Evolutionary conservation across 2,888 invertebrate genomes (phyloP), one percentile per base, ranked within the genome.

Genomic region (Ariolimax columbianus): DNA sequence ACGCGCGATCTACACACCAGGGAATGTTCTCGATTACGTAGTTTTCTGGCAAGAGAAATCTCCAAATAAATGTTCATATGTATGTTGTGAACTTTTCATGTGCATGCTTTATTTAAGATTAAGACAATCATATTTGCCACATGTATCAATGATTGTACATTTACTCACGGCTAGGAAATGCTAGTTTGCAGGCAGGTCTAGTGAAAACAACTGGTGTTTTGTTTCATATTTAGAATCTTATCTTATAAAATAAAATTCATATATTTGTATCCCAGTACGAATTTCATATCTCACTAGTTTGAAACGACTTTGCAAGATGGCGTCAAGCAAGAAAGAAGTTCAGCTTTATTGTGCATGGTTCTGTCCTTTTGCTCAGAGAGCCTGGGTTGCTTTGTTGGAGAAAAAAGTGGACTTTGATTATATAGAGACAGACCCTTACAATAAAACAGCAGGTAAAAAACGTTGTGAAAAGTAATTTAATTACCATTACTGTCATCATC

Each of bases 321-420:
- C 66, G n/a, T 43, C 47, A n/a, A 30, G 40, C 30, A 77, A 47
- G 33, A 77, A 77, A 33, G 77, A 43, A 19, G 77, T 87, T 7
- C 83, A 89, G 51, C 82, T 91, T 0, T 91, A 89, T 82, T 86
- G 87, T 77, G 86, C 91, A 17, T 91, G 92, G 92, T 90, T 89
- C 85, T 92, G 91, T 85, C 92, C 92, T 9, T 92, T 91, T 87
- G 91, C 90, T 4, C 91, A 91, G 78, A 87, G 92, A 33, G 90
- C 89, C 0, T 91, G 91, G 91, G 89, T 91, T n/a, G 88, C 90
- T 40, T 84, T 92, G 19, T 63, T 88, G 26, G 89, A 90, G 85
- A 91, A 91, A 85, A 86, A 87, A 17, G 83, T 91, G 1, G 68
- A 83, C 4, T 91, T 89, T 86, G 90, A 90, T 14, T 89, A 90